These are phyloP conservation scores for Glareola pratincola DNA, from an alignment of 2,113 vertebrate species.

Conservation along the genomic window DNA sequence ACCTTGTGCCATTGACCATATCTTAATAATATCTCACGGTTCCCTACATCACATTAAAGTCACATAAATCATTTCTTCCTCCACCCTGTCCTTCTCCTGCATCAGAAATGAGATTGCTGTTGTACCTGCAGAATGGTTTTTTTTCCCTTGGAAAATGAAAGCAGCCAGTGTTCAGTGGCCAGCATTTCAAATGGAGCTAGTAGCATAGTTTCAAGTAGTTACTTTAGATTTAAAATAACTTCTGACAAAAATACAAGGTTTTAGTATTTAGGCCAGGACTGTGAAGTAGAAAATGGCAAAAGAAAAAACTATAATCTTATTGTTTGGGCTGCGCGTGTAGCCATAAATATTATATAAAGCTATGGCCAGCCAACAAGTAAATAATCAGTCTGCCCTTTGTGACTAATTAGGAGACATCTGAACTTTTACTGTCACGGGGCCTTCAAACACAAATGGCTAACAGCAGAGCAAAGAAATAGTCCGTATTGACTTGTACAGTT, in stretches of 20 bases:
- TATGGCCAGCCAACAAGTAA: neutral
- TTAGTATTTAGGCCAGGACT: neutral
- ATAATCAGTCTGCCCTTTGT: constrained; percentile 3
- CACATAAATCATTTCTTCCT: neutral
- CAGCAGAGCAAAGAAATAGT: neutral
- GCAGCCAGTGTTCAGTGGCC: neutral
- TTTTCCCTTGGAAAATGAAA: neutral
- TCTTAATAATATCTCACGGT: neutral
- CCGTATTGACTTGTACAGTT: neutral
- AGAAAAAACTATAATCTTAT: neutral
- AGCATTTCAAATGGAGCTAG: neutral
- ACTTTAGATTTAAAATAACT: neutral
- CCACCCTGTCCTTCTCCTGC: neutral
- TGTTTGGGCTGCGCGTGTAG: neutral
- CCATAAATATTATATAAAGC: constrained; percentile 37
- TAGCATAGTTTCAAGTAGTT: neutral
- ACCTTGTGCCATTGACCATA: neutral
- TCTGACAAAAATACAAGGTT: neutral
- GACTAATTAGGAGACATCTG: constrained; percentile 21
- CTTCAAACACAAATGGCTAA: neutral
- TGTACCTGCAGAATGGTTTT: neutral
- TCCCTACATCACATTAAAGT: neutral
- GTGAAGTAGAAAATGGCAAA: neutral
- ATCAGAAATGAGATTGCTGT: neutral
- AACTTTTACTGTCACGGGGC: neutral